Evolutionary conservation across 2,113 vertebrate genomes (phyloP).

Genomic region (Panthera leo): DNA sequence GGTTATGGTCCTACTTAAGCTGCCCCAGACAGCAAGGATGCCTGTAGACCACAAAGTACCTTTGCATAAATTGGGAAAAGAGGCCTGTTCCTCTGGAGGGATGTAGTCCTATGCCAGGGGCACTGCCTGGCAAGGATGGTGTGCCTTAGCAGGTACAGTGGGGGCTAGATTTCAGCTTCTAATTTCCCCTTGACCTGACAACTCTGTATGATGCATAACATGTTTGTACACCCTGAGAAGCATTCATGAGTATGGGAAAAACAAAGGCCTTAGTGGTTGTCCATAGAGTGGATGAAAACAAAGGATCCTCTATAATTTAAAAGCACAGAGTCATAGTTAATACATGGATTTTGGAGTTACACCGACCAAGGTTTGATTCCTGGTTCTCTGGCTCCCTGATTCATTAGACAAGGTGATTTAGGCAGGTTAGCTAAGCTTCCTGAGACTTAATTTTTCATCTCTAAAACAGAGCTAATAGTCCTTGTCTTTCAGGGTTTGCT

Average conservation of each 20-base stretch:
- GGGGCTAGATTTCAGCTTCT: neutral
- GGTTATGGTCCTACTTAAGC: neutral
- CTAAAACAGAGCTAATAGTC: neutral
- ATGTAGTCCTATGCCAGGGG: too few relatives aligned
- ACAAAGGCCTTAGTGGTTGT: neutral
- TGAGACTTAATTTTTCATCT: neutral
- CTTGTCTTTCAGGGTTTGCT: neutral
- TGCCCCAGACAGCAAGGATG: neutral
- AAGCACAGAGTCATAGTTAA: neutral
- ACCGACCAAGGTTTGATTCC: neutral
- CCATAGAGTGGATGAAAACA: neutral
- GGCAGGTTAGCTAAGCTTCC: neutral
- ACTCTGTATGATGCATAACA: neutral
- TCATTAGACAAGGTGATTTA: neutral
- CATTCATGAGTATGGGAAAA: neutral
- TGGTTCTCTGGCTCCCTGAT: neutral
- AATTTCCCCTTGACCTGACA: neutral
- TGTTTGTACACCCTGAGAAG: neutral
- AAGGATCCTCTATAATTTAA: neutral
- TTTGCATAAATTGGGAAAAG: neutral
- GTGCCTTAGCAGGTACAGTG: neutral
- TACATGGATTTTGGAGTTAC: neutral
- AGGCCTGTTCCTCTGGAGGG: neutral
- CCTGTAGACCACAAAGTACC: neutral
- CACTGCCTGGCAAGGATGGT: neutral